A percentile compares a stretch with the other conserved stretches of the same genome.
Evolutionary conservation across 1,140 invertebrate genomes (phyloP).

Genomic region (Heliconius eleuchia): DNA sequence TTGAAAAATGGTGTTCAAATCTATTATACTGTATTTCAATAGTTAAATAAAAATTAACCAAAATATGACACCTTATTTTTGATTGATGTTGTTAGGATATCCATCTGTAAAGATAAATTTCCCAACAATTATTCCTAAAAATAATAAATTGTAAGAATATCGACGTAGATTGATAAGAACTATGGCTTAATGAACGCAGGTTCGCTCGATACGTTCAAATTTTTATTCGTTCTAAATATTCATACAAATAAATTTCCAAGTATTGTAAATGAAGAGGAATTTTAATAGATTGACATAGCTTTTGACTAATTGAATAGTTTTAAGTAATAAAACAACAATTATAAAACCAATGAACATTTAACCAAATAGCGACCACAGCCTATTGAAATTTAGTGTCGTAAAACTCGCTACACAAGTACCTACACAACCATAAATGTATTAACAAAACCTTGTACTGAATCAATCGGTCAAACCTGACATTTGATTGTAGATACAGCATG

Average conservation of each 20-base stretch:
- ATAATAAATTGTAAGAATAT: too few relatives aligned
- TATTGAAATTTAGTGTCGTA: background rate
- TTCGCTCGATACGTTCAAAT: background rate
- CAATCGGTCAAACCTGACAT: background rate
- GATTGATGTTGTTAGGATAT: too few relatives aligned
- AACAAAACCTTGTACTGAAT: background rate
- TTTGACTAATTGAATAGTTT: background rate
- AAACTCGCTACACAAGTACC: background rate
- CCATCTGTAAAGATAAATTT: too few relatives aligned
- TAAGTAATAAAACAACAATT: background rate
- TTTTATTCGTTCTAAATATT: background rate
- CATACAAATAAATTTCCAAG: background rate
- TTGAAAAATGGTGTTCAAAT: too few relatives aligned
- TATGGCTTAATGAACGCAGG: too few relatives aligned
- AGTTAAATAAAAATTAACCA: too few relatives aligned
- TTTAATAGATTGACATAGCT: too few relatives aligned
- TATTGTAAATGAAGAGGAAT: background rate
- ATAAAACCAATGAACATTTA: background rate
- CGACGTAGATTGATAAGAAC: too few relatives aligned
- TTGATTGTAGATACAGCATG: background rate
- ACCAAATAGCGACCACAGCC: background rate
- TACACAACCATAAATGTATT: background rate
- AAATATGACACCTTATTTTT: too few relatives aligned
- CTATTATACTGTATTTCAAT: too few relatives aligned
- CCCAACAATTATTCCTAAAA: too few relatives aligned